phyloP scores from a whole-genome alignment of 2,113 vertebrate species.

The Carlito syrichta region DNA sequence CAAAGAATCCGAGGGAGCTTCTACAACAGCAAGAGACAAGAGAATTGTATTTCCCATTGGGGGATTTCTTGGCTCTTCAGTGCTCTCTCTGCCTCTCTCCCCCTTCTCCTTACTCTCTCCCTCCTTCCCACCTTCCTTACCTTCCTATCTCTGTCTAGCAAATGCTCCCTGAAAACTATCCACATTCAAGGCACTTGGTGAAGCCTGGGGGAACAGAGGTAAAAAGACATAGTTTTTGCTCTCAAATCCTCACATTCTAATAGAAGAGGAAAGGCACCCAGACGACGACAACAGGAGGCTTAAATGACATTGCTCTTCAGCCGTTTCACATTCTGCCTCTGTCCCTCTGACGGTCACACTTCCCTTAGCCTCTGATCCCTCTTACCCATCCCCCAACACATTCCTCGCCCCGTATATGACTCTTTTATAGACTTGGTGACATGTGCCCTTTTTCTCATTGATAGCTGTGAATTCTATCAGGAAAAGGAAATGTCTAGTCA shows the following conservation, averaged over 20 bases:
- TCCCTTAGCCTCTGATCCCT: not conserved
- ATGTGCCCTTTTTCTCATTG: not conserved
- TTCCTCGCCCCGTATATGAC: not conserved
- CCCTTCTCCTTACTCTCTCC: rapidly evolving
- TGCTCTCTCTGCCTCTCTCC: not conserved
- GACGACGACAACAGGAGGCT: not conserved
- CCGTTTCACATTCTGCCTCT: not conserved
- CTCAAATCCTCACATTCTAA: not conserved
- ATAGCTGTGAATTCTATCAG: constrained; percentile 27
- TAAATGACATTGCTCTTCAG: no score
- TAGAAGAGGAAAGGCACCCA: not conserved
- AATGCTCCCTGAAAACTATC: not conserved
- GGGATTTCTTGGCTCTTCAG: not conserved
- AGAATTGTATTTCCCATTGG: not conserved
- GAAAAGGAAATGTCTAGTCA: not conserved
- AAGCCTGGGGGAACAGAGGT: not conserved
- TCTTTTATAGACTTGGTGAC: not conserved
- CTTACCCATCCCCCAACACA: not conserved
- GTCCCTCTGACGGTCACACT: not conserved
- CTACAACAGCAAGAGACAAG: not conserved
- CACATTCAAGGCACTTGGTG: not conserved
- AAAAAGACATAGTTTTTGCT: not conserved
- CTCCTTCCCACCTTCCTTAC: rapidly evolving
- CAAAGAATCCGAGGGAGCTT: not conserved
- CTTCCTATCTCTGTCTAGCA: not conserved